Evolutionary conservation across 2,113 vertebrate genomes (phyloP), one percentile per base, ranked within the genome.

Genomic region (Alosa alosa): DNA sequence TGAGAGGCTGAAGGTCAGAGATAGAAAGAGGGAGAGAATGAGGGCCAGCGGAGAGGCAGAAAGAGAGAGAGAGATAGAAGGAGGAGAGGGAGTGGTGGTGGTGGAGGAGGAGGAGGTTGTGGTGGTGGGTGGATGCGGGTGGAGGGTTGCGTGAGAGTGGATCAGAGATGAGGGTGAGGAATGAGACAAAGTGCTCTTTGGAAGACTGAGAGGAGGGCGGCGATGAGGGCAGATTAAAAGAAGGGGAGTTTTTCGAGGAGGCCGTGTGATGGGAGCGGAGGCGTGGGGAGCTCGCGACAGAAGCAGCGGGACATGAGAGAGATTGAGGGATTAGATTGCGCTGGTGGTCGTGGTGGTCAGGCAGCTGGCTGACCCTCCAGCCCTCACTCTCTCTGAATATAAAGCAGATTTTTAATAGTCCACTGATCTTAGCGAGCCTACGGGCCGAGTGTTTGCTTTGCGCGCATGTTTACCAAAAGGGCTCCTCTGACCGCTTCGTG

Each of bases 231-330:
- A 78, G 75, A 86, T 88, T 60, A 87, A 84, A 84, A 83, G 86
- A 81, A 81, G 78, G 84, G 82, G 82, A 55, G 7, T 47, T 85
- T 82, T 46, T 36, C 18, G 83, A 52, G 84, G 72, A 83, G 87
- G 81, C 78, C 6, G 46, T 45, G 49, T 47, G 83, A 84, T 41
- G 46, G 64, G n/a, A 50, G 81, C 11, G 55, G 55, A 7, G 55
- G 0, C 5, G n/a, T 4, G 6, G 20, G 18, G 82, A n/a, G n/a
- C n/a, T n/a, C n/a, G n/a, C n/a, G n/a, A n/a, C n/a, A n/a, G n/a
- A n/a, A n/a, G n/a, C n/a, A n/a, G n/a, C 5, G 86, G 83, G 81
- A 86, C 85, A 90, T 89, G 46, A 90, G 87, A 87, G 85, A 83
- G 82, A 85, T 84, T 50, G 85, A 86, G 82, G 83, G 18, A 81